Evolutionary conservation across 2,113 vertebrate genomes (phyloP).

Genomic region (Eudyptes chrysolophus): DNA sequence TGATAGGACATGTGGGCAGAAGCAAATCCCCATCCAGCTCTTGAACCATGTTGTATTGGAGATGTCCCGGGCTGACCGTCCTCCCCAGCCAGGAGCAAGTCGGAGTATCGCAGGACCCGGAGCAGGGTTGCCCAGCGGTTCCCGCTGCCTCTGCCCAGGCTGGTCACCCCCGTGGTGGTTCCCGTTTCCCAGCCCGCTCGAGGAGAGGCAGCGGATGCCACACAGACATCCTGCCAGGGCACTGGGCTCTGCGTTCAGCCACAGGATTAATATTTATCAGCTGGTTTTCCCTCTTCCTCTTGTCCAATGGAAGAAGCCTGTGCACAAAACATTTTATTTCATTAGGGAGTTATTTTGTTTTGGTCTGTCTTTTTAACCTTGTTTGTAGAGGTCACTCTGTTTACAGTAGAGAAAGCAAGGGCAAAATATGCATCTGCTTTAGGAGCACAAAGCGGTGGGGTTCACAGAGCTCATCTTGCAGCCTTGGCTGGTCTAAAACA

Average conservation of each 20-base stretch:
- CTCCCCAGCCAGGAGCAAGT: neutral
- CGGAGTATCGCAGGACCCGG: accelerated
- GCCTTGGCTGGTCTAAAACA: neutral
- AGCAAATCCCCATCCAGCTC: neutral
- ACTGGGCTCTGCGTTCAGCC: neutral
- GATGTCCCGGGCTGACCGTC: neutral
- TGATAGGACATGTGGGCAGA: accelerated
- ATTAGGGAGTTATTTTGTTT: constrained; percentile 15
- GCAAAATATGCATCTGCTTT: neutral
- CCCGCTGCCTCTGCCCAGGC: neutral
- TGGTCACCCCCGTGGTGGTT: accelerated
- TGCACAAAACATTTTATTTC: neutral
- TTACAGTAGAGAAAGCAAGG: neutral
- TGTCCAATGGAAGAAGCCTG: neutral
- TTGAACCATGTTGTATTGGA: accelerated
- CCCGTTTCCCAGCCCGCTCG: neutral
- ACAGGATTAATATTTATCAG: neutral
- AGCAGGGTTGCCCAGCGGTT: neutral
- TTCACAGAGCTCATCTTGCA: neutral
- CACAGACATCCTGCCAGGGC: neutral
- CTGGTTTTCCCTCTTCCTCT: neutral
- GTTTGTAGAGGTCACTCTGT: neutral
- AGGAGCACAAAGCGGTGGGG: neutral
- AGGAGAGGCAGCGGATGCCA: neutral
- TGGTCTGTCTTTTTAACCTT: constrained; percentile 6